Base-by-base conservation (phyloP, 92 coral and sea anemone species). In the Anthopleura xanthogrammica region DNA sequence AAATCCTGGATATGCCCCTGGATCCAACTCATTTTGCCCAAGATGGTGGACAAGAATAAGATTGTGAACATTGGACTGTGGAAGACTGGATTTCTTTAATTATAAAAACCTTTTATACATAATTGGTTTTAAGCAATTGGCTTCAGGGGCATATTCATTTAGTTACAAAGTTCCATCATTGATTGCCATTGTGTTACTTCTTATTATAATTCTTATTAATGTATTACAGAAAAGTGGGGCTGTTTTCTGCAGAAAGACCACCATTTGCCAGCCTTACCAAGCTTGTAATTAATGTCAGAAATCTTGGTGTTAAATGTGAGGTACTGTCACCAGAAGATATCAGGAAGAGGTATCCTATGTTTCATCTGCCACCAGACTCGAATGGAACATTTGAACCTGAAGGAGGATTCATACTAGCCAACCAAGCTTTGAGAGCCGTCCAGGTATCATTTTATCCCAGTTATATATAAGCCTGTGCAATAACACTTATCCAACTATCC, bases 361-460 rank as follows among this genome's bases (percentile, higher is more conserved):
- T 93, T 41, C 70, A 76, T 24, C 64, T 89, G 16, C 79, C 86
- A 29, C 40, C 89, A 22, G 65, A 77, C 39, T 85, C 88, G 76
- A 29, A 41, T 52, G 95, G 91, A 12, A 88, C 90, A 39, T 81
- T 93, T 75, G 97, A 93, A 73, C 91, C 95, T 1, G 76, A 29
- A 12, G 87, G 95, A 64, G 97, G 97, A 73, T 87, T 89, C 52
- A 60, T 93, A 41, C 68, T 85, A 55, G 97, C 97, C 29, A 84
- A 82, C 77, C 85, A 78, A 50, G 94, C 95, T n/a, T 64, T 93
- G 16, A 75, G 82, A 41, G 73, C 90, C 2, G 65, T 92, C 64
- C 96, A 88, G 96, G 96, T 92, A 46, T 62, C 4, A 2, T 54
- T 54, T 54, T 12, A 8, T 54, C 17, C 58, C 58, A 11, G 36